Conservation (phyloP, 37 sponge, comb jelly and placozoan species). For the Chondrosia reniformis region DNA sequence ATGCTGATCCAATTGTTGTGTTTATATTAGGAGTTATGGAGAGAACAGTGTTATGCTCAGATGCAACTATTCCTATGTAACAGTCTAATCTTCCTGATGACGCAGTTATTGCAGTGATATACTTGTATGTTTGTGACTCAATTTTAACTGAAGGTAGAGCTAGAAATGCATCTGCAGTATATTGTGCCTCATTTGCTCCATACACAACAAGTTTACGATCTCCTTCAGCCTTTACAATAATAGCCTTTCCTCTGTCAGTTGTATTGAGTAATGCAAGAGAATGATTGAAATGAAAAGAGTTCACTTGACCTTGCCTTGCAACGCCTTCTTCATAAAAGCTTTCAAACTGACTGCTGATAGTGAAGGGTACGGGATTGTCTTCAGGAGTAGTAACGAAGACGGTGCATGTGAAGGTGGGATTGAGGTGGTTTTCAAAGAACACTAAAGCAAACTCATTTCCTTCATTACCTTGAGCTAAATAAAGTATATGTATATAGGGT, state of each 20-base stretch:
- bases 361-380: not conserved
- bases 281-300: not conserved
- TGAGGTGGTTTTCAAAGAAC: not conserved
- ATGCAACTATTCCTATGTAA: slow-evolving; percentile 20
- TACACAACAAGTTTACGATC: slow-evolving; percentile 20
- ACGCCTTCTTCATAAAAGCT: too few relatives aligned
- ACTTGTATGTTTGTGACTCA: slow-evolving; percentile 10
- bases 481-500: too few relatives aligned
- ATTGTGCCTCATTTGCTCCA: slow-evolving; percentile 24
- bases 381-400: not conserved
- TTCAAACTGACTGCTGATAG: too few relatives aligned
- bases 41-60: not conserved
- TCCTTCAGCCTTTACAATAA: not conserved
- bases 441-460: not conserved
- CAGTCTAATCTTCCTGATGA: not conserved
- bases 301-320: slow-evolving; percentile 2
- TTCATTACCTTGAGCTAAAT: not conserved
- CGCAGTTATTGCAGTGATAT: slow-evolving; percentile 23
- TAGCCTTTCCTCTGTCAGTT: slow-evolving; percentile 5
- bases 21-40: not conserved
- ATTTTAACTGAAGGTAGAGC: slow-evolving; percentile 39
- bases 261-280: not conserved
- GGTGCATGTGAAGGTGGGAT: not conserved
- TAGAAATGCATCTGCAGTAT: slow-evolving; percentile 51
- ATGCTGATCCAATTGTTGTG: not conserved